Conservation (phyloP, 2,888 invertebrate species). For the Drosophila paramelanica region DNA sequence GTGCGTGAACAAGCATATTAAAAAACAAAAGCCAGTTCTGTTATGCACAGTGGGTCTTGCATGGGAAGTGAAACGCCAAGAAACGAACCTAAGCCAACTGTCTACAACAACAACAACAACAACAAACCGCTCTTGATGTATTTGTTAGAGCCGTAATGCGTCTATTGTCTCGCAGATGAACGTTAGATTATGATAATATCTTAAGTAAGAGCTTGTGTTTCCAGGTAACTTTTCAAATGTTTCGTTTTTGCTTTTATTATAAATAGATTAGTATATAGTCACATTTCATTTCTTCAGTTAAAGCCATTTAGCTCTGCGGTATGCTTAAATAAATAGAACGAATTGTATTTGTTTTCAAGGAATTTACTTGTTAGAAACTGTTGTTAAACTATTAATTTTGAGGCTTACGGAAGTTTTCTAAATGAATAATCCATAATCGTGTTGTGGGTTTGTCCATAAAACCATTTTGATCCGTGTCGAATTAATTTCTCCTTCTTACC, state of each 20-base stretch:
- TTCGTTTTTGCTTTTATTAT: constrained; percentile 39
- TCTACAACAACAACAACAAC: constrained; percentile 14
- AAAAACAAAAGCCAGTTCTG: constrained; percentile 60
- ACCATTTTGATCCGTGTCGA: too few species aligned
- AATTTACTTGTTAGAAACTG: too few species aligned
- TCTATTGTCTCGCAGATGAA: constrained; percentile 44
- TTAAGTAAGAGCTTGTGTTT: constrained; percentile 27
- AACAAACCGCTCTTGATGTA: constrained; percentile 15
- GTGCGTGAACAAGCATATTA: background rate
- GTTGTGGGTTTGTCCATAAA: too few species aligned
- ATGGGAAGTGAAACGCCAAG: constrained; percentile 25
- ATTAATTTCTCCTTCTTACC: too few species aligned
- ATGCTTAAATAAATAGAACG: too few species aligned
- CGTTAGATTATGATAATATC: constrained; percentile 46
- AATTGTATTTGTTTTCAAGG: too few species aligned
- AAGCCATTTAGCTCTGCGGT: too few species aligned
- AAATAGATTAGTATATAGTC: constrained; percentile 41
- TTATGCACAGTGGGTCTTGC: constrained; percentile 69
- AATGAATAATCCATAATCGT: too few species aligned
- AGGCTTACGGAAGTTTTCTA: too few species aligned
- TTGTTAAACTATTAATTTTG: too few species aligned
- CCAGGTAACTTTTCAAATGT: constrained; percentile 4
- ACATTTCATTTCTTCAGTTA: background rate
- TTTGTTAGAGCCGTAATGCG: constrained; percentile 30
- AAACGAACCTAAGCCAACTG: constrained; percentile 33